Base-by-base conservation (phyloP, 2,797 vertebrate genomes). In the Pteronotus mesoamericanus region DNA sequence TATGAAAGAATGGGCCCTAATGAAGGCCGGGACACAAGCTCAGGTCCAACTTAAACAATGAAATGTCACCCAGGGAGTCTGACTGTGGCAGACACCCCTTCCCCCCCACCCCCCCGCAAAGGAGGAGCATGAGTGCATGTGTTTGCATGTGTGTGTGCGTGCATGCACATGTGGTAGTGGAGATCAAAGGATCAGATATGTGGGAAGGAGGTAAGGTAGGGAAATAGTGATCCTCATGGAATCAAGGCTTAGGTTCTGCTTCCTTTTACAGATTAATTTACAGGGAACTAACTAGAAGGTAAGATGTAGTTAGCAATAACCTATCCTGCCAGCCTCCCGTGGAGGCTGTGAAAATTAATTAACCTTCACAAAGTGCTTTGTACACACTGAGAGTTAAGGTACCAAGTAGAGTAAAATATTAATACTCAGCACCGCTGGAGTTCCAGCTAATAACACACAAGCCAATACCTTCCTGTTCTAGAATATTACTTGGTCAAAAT, bases 281-380 rank as follows among this genome's bases (percentile, higher is more conserved):
- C 71, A 46, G 87, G 44, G 72, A 91, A 85, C 53, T 74, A 91
- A 86, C 51, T 80, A 51, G 29, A 86, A 96, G 94, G 92, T 66
- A 86, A 93, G 79, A 89, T 94, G 91, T 68, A 83, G 91, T 95
- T 93, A 94, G 95, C 94, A 92, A 42, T 93, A 95, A 89, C 80
- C 82, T 64, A 92, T 11, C 55, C 34, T 86, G 90, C 72, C 78
- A 94, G 85, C 77, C 39, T 95, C 96, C 92, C 55, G 61, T 22
- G 7, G 85, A 88, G 61, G 48, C 94, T 64, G 48, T 82, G 88
- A 95, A 92, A 95, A 72, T 90, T 88, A 96, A 97, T 94, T 95
- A 97, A 86, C 87, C 92, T 82, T 96, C 92, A 95, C 88, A 69
- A 79, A 96, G 72, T 61, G 37, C 51, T n/a, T n/a, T 94, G 5